Base-by-base conservation (phyloP, 2,113 vertebrate species). In the Salminus brasiliensis region DNA sequence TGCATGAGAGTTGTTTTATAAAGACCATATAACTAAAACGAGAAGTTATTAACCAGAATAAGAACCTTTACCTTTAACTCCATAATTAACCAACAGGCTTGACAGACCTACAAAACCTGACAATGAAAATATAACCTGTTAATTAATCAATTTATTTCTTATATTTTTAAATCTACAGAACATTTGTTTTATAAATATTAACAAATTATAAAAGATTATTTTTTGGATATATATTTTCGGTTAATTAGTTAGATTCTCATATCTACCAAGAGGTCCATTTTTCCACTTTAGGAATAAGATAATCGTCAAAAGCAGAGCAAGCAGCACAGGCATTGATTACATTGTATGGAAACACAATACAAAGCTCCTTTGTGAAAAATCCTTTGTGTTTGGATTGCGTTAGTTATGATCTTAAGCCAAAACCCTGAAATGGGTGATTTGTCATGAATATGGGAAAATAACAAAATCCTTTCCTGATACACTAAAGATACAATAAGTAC, bases 291-390 rank as follows among this genome's bases (percentile, higher is more conserved):
- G 39, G 45, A 66, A 53, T 49, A 25, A 16, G 12, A 75, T 32
- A 9, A 27, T 53, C 29, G 21, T n/a, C n/a, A n/a, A n/a, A n/a
- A n/a, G n/a, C 15, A 76, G 62, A 34, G 60, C 34, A 34, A 63
- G 15, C 53, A 77, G 65, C n/a, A 18, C 32, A 36, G 12, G 29
- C 16, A 12, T 41, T 41, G 11, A 43, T 49, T 63, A 63, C 41
- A 74, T 63, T 30, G 10, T 57, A 57, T 55, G 18, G 49, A 47
- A 68, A 68, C 43, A 76, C 11, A 67, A 55, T 55, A 57, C 21
- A 55, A 55, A 55, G 23, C 5, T 55, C 52, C n/a, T n/a, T n/a
- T n/a, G n/a, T n/a, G n/a, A n/a, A 13, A 55, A 23, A 55, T 55
- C 5, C 21, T 5, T 63, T 73, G 34, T 59, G 23, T 18, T 9